Percentiles rank a stretch among this genome's conserved stretches.
phyloP scores from a whole-genome alignment of 2,888 invertebrate species.

The Drosophila buzzatii region DNA sequence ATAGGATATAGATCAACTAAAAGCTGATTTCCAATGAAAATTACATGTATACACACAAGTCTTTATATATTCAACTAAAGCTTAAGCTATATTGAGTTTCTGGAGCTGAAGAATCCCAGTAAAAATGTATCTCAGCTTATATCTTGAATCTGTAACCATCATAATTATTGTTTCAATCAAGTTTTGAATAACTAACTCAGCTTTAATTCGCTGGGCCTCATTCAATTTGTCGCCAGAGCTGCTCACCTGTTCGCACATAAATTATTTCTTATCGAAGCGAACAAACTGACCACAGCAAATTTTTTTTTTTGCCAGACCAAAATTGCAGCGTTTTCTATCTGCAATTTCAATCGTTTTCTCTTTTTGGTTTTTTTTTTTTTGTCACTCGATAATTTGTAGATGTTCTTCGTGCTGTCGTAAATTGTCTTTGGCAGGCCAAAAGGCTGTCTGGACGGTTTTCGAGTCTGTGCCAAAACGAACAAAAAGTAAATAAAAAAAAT shows the following conservation, averaged over 20 bases:
- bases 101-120: not conserved
- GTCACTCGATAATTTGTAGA: constrained; percentile 75
- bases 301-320: constrained; percentile 46
- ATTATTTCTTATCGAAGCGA: constrained; percentile 76
- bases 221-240: constrained; percentile 29
- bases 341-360: constrained; percentile 44
- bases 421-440: constrained; percentile 76
- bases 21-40: not conserved
- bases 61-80: not conserved
- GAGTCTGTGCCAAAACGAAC: constrained; percentile 57
- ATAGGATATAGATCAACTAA: not conserved
- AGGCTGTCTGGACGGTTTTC: constrained; percentile 43
- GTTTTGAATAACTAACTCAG: not conserved
- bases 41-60: not conserved
- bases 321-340: constrained; percentile 67
- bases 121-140: not conserved
- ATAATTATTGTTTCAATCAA: not conserved
- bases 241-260: constrained; percentile 57
- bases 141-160: not conserved
- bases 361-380: constrained; percentile 38
- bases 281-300: constrained; percentile 66
- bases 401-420: constrained; percentile 71
- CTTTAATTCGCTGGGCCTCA: constrained; percentile 22
- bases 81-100: not conserved
- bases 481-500: not conserved